Base-by-base conservation (phyloP, 2,113 vertebrate species). In the Piprites chloris region DNA sequence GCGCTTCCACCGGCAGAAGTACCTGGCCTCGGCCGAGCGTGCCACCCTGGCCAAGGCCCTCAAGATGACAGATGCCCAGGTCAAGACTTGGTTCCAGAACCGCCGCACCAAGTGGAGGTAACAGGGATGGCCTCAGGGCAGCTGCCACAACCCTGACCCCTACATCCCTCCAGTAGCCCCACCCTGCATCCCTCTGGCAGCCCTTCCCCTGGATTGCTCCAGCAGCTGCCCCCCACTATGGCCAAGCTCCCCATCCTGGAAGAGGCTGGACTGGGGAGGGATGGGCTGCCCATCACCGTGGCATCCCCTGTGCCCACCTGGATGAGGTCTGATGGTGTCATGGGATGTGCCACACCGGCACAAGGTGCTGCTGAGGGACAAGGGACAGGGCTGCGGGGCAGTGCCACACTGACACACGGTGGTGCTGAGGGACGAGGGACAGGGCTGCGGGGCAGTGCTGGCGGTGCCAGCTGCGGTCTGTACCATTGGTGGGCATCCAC, bases 51-150 rank as follows among this genome's bases (percentile, higher is more conserved):
- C 99, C 95, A 99, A 99, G 93, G 98, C 99, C 44, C 98, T 99
- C 90, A 99, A 99, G 97, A 99, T 99, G 99, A 99, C 99, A 0
- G 99, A 99, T 3, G 99, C 99, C 10, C 99, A 99, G 97, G 99
- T 99, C 96, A 99, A 99, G 97, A 99, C 99, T 73, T 99, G 99
- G 99, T 99, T 99, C 97, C 99, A 99, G 98, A 99, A 99, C 97
- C 98, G 99, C 76, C 98, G 99, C 95, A 99, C 99, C 95, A 99
- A 99, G 97, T 99, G 99, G 99, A 98, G 99, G 99, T 99, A 98
- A 94, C 6, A 4, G 35, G n/a, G 19, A 11, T 0, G 1, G 37
- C 39, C 8, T 19, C 3, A 8, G 47, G 18, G 39, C 5, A 1
- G 35, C 41, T 0, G 0, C 37, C 9, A 1, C 47, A 27, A 1